Evolutionary conservation across 1,140 invertebrate genomes (phyloP), one percentile per base, ranked within the genome.

Genomic region (Patella vulgata): DNA sequence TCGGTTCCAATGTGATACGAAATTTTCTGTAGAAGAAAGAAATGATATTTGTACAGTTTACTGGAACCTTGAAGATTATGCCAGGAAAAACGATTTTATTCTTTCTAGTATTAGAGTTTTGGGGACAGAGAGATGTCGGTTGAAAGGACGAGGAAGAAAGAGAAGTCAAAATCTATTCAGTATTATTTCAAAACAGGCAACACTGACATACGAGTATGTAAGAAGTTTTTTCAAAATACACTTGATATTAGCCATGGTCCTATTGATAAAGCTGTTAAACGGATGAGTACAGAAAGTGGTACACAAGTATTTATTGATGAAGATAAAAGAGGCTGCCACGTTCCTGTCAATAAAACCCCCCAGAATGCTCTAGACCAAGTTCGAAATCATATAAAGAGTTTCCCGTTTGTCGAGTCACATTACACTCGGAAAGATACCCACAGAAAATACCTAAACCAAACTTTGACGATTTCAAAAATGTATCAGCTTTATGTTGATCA

Each of bases 381-480:
- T 1, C 42, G 36, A 58, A 44, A 57, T 11, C 67, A 73, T 40
- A 68, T 73, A 23, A 46, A 65, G 40, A 40, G 40, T 50, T 73
- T 72, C 39, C 63, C 57, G 27, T 42, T 6, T 12, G 28, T 66
- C 1, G n/a, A n/a, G n/a, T n/a, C n/a, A n/a, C n/a, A n/a, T n/a
- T n/a, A n/a, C n/a, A n/a, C n/a, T n/a, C n/a, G n/a, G n/a, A n/a
- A n/a, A n/a, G n/a, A n/a, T n/a, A n/a, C n/a, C n/a, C n/a, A n/a
- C n/a, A n/a, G n/a, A n/a, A n/a, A n/a, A n/a, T n/a, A n/a, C n/a
- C n/a, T n/a, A n/a, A n/a, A n/a, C n/a, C n/a, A n/a, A n/a, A n/a
- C n/a, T n/a, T n/a, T n/a, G n/a, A n/a, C n/a, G n/a, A n/a, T n/a
- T n/a, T n/a, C n/a, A n/a, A n/a, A n/a, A n/a, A n/a, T n/a, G n/a